Evolutionary conservation across 23 tunicate species (phyloP).

Genomic region (Trididemnum nubilum): DNA sequence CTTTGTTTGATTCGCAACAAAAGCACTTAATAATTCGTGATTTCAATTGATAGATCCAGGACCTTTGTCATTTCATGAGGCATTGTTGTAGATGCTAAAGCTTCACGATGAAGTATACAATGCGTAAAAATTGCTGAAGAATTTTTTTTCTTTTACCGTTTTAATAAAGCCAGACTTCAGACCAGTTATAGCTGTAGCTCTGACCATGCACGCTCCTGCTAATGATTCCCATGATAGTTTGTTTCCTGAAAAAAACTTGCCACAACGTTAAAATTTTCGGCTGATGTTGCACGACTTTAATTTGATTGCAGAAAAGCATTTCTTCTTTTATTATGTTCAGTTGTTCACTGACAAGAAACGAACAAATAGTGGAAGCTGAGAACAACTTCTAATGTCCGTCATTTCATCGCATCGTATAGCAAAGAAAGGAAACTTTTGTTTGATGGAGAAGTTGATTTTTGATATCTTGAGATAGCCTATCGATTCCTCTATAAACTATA

Average conservation of each 20-base stretch:
- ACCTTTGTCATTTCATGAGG: constrained; percentile 31
- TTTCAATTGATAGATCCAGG: constrained; percentile 15
- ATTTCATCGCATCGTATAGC: constrained; percentile 38
- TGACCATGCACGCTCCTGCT: constrained; percentile 22
- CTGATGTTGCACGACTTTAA: constrained; percentile 45
- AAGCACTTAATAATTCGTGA: constrained; percentile 3
- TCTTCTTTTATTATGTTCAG: constrained; percentile 26
- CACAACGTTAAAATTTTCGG: constrained; percentile 32
- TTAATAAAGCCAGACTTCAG: constrained; percentile 21
- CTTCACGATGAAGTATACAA: constrained; percentile 41
- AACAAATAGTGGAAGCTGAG: constrained; percentile 36
- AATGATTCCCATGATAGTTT: constrained; percentile 34
- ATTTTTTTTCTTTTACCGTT: constrained; percentile 29
- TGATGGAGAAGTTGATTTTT: constrained; percentile 45
- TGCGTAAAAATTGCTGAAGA: constrained; percentile 11
- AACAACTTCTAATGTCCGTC: constrained; percentile 31
- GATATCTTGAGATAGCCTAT: constrained; percentile 38
- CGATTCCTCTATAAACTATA: constrained; percentile 44
- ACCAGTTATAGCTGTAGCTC: constrained; percentile 42
- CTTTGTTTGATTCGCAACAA: no score
- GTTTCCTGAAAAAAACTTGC: constrained; percentile 26
- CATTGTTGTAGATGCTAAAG: constrained; percentile 35
- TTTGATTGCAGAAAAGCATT: constrained; percentile 41
- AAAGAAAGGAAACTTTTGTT: constrained; percentile 34
- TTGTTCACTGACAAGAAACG: constrained; percentile 39